A percentile compares a stretch with the other conserved stretches of the same genome.
Evolutionary conservation across 1,140 invertebrate species (phyloP).

Genomic region (Acromyrmex charruanus): DNA sequence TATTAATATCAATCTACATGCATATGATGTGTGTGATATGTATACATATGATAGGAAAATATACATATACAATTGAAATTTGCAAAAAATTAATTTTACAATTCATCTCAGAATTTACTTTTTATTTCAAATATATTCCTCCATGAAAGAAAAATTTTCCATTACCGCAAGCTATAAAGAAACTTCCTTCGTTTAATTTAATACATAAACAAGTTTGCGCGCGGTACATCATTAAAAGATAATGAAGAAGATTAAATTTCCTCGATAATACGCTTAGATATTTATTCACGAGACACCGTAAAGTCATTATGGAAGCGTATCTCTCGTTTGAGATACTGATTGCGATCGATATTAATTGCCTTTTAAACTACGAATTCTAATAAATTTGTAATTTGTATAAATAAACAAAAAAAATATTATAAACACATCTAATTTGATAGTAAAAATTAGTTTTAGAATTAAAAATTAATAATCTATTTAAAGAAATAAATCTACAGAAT

Average conservation of each 20-base stretch:
- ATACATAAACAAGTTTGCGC: conserved; percentile 57
- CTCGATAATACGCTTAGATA: neutral
- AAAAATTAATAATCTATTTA: neutral
- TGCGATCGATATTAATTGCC: neutral
- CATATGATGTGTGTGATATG: neutral
- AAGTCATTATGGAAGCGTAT: neutral
- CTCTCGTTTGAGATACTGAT: neutral
- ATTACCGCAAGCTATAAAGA: conserved; percentile 48
- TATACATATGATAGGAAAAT: neutral
- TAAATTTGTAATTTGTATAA: neutral
- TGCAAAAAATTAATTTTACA: neutral
- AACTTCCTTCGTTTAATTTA: conserved; percentile 30
- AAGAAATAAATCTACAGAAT: neutral
- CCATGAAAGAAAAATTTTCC: neutral
- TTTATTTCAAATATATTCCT: neutral
- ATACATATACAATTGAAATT: neutral
- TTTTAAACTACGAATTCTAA: neutral
- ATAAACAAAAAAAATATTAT: neutral
- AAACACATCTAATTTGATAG: neutral
- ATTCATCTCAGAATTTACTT: neutral
- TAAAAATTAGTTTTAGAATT: neutral
- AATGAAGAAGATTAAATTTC: conserved; percentile 60
- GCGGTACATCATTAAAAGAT: conserved; percentile 58
- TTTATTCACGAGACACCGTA: neutral
- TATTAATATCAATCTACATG: neutral